Base-by-base conservation (phyloP, 2,888 invertebrate species). In the Rhorus exstirpatorius region DNA sequence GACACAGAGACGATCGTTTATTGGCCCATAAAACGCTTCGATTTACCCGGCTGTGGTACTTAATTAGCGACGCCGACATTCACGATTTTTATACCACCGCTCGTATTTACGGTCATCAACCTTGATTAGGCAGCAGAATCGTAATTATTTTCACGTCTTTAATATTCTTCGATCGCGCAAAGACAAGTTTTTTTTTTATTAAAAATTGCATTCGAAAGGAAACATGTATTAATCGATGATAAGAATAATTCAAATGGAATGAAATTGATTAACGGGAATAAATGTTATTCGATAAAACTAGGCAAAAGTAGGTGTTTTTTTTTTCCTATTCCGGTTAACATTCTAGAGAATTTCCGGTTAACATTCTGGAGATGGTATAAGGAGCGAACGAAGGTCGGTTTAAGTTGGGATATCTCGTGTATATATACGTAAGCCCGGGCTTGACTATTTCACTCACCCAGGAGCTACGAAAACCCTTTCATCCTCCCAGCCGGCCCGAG, bases 11-110 rank as follows among this genome's bases (percentile, higher is more conserved):
- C 67, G 67, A 63, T 21, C 68, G 55, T 58, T 46, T 74, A 75
- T 71, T 21, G 14, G 17, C 63, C 68, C 75, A 65, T 81, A 75
- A 78, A 78, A 78, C 74, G 68, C 74, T 78, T 78, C 81, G 81
- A 78, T 78, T 74, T 82, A 78, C 74, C 68, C 74, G 72, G 78
- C 75, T 49, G 46, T 74, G 58, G 63, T 61, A 74, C 65, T 78
- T 70, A 61, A 74, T 74, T 68, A 61, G 53, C 53, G 41, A 67
- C 76, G 55, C 41, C 46, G 44, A 58, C 74, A 68, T 72, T 61
- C 74, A 49, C 63, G 70, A 61, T 74, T 31, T 80, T 70, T 24
- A 24, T 65, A 53, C 44, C 31, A 31, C 61, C 61, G 44, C 38
- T 70, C 53, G 68, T 78, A 71, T 74, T 61, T 65, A 53, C 74